Conservation (phyloP, 2,113 vertebrate species). For the Pterophyllum scalare region DNA sequence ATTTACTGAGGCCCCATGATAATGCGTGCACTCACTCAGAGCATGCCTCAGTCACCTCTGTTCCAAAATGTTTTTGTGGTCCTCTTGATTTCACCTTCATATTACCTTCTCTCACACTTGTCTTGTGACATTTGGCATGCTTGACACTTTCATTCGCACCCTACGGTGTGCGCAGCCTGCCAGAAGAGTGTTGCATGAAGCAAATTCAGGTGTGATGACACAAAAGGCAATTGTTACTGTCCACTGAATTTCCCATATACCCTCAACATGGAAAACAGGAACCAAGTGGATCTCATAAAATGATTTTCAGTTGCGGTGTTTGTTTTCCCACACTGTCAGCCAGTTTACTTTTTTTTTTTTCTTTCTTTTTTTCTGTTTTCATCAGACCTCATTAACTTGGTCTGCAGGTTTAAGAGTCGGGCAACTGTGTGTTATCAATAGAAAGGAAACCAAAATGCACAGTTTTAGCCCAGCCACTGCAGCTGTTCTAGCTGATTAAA, state of each 20-base stretch:
- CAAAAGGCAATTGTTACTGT: conserved; percentile 17
- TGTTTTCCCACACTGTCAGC: conserved; percentile 29
- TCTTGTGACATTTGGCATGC: conserved; percentile 35
- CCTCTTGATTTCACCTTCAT: conserved; percentile 6
- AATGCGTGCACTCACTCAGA: conserved; percentile 5
- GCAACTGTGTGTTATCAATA: conserved; percentile 16
- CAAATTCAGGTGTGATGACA: conserved; percentile 3
- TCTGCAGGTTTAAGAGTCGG: conserved; percentile 28
- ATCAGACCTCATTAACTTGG: not conserved
- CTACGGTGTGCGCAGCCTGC: conserved; percentile 11
- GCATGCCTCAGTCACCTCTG: not conserved
- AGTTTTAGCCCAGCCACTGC: conserved; percentile 39
- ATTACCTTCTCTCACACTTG: conserved; percentile 52
- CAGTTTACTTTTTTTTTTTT: not conserved
- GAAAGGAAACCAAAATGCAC: conserved; percentile 9
- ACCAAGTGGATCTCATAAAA: conserved; percentile 29
- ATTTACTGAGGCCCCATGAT: conserved; percentile 11
- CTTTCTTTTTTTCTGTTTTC: not conserved
- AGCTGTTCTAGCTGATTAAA: conserved; percentile 66
- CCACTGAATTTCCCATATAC: conserved; percentile 19
- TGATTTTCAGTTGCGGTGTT: conserved; percentile 8
- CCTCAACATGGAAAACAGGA: not conserved
- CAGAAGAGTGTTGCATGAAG: not conserved
- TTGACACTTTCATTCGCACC: conserved; percentile 19
- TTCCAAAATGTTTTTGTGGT: not conserved